A percentile compares a stretch with the other conserved stretches of the same genome.
Evolutionary conservation across 35 echinoderm and acorn worm species (phyloP).

Genomic region (Lytechinus pictus): DNA sequence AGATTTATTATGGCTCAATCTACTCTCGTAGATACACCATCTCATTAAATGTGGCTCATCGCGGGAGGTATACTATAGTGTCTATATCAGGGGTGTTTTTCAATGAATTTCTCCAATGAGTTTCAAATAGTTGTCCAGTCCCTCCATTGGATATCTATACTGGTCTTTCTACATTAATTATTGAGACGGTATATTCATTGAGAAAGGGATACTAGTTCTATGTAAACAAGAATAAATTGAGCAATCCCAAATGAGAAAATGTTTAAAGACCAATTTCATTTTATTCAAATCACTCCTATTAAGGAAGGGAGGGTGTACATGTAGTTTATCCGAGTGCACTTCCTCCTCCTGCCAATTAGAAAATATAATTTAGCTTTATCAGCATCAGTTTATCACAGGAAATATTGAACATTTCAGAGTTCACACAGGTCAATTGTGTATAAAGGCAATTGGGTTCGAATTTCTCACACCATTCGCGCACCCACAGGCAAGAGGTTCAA

Average conservation of each 20-base stretch:
- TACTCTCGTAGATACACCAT: conserved; percentile 2
- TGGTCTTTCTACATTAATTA: too few relatives aligned
- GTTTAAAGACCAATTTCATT: not conserved
- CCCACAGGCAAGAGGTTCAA: not conserved
- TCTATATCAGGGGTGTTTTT: not conserved
- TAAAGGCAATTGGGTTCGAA: not conserved
- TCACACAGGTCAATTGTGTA: not conserved
- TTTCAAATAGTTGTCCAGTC: not conserved
- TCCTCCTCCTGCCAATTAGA: not conserved
- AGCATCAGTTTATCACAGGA: not conserved
- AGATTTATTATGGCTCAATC: conserved; percentile 45
- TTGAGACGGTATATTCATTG: too few relatives aligned
- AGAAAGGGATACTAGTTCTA: too few relatives aligned
- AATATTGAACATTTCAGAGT: not conserved
- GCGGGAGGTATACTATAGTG: not conserved
- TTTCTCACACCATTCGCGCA: not conserved
- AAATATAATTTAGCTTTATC: not conserved
- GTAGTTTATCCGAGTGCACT: not conserved
- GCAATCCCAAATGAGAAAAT: not conserved
- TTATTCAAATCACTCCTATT: not conserved
- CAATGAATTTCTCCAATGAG: not conserved
- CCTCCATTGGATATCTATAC: too few relatives aligned
- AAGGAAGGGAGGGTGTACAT: not conserved
- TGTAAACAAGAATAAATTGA: not conserved
- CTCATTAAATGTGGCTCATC: conserved; percentile 16